phyloP scores from a whole-genome alignment of 2,113 vertebrate genomes.

The Eulacestoma nigropectus region DNA sequence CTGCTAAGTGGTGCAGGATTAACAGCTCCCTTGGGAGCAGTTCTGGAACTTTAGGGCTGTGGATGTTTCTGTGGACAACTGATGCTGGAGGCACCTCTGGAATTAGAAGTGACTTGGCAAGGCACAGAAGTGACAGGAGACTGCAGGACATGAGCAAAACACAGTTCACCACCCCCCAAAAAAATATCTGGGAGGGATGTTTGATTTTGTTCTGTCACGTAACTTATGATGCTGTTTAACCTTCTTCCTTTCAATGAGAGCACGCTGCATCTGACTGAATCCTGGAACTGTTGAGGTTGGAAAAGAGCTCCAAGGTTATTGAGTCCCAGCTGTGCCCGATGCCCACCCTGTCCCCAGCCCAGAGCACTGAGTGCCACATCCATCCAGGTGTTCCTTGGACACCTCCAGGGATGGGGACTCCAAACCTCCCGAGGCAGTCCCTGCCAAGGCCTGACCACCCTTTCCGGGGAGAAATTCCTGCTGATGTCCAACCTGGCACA shows the following conservation, averaged over 20 bases:
- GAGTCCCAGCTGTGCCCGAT: rapidly evolving
- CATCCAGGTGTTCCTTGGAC: rapidly evolving
- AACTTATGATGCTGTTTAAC: background rate
- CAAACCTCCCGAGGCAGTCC: background rate
- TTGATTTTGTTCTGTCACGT: background rate
- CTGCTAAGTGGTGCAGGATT: background rate
- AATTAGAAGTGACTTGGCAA: background rate
- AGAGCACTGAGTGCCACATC: rapidly evolving
- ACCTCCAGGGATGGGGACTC: background rate
- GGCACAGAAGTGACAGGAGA: background rate
- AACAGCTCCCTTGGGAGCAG: background rate
- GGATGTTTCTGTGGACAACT: background rate
- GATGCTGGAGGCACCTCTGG: background rate
- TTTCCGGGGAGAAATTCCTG: background rate
- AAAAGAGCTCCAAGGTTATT: background rate
- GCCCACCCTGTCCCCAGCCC: background rate
- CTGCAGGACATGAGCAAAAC: background rate
- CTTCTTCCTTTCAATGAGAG: background rate
- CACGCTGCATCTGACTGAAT: rapidly evolving
- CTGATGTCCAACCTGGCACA: background rate
- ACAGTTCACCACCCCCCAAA: background rate
- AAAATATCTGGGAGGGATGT: background rate
- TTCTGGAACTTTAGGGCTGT: background rate
- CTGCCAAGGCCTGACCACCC: rapidly evolving
- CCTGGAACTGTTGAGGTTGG: background rate